Evolutionary conservation across 2,888 invertebrate species (phyloP).

Genomic region (Trachelus troglodyta): DNA sequence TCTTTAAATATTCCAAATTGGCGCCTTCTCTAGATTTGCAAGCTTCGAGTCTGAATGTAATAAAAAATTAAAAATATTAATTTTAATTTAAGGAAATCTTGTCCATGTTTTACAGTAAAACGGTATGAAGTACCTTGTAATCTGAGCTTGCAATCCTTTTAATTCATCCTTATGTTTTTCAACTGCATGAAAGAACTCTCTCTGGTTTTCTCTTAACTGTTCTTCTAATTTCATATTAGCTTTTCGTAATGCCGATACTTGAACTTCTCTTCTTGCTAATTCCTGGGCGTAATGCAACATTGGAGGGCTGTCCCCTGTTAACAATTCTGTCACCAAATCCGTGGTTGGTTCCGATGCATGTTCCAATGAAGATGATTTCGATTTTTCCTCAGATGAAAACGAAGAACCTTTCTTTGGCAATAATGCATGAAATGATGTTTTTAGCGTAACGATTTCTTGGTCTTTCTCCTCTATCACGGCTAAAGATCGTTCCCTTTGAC

Average conservation of each 20-base stretch:
- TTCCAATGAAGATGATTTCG: constrained; percentile 51
- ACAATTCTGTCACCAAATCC: constrained; percentile 57
- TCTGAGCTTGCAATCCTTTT: constrained; percentile 52
- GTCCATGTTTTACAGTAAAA: background rate
- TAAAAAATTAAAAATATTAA: constrained; percentile 13
- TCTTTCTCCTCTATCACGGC: constrained; percentile 85
- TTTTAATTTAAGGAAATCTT: constrained; percentile 10
- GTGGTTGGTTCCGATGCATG: constrained; percentile 37
- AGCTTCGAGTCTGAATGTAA: constrained; percentile 72
- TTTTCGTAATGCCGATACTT: constrained; percentile 78
- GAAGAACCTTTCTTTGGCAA: constrained; percentile 64
- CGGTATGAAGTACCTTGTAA: constrained; percentile 53
- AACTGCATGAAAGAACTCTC: constrained; percentile 53
- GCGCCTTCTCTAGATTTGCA: constrained; percentile 85
- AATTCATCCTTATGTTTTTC: constrained; percentile 58
- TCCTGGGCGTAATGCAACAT: constrained; percentile 88
- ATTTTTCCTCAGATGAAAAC: constrained; percentile 44
- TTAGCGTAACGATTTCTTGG: constrained; percentile 74
- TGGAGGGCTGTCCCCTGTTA: constrained; percentile 75
- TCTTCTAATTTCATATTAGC: constrained; percentile 74
- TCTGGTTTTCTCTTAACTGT: constrained; percentile 58
- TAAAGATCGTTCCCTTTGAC: constrained; percentile 85
- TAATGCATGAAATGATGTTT: constrained; percentile 70
- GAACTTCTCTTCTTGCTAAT: constrained; percentile 82
- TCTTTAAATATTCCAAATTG: constrained; percentile 90